phyloP scores from a whole-genome alignment of 2,113 vertebrate species.

The Sinocyclocheilus maitianheensis region DNA sequence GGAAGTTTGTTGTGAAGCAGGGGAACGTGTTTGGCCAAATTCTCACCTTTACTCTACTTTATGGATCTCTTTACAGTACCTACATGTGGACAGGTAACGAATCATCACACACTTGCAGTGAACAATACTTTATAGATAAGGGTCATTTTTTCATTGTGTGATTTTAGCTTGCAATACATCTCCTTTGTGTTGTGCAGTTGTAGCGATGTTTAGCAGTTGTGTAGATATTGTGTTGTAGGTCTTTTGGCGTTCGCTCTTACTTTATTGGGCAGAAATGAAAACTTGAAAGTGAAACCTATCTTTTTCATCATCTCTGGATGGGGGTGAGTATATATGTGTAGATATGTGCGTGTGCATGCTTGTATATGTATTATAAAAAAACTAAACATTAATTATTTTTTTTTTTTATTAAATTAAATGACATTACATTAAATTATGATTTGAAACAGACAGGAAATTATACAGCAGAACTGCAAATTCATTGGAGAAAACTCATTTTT shows the following conservation, averaged over 20 bases:
- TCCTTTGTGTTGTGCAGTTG: constrained; percentile 24
- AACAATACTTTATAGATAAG: neutral
- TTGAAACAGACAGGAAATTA: neutral
- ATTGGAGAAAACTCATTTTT: neutral
- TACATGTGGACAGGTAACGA: constrained; percentile 92
- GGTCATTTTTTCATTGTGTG: neutral
- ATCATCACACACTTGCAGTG: neutral
- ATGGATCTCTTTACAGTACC: constrained; percentile 92
- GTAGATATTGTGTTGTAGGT: constrained; percentile 71
- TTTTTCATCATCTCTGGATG: constrained; percentile 89
- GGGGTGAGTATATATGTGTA: constrained; percentile 81
- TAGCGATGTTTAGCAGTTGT: constrained; percentile 45
- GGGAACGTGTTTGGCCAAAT: constrained; percentile 83
- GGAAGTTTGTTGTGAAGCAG: constrained; percentile 88
- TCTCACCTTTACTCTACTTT: constrained; percentile 88
- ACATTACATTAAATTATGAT: neutral
- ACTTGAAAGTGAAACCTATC: constrained; percentile 82
- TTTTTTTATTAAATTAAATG: neutral
- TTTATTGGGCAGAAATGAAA: constrained; percentile 85
- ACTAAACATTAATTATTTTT: no score
- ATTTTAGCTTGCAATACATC: neutral
- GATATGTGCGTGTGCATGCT: constrained; percentile 21
- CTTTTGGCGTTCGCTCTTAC: constrained; percentile 89
- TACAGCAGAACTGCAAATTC: neutral
- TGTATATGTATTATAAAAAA: neutral